These are phyloP conservation scores for Graptemys geographica DNA, from an alignment of 2,797 vertebrate genomes.

Conservation along the genomic window DNA sequence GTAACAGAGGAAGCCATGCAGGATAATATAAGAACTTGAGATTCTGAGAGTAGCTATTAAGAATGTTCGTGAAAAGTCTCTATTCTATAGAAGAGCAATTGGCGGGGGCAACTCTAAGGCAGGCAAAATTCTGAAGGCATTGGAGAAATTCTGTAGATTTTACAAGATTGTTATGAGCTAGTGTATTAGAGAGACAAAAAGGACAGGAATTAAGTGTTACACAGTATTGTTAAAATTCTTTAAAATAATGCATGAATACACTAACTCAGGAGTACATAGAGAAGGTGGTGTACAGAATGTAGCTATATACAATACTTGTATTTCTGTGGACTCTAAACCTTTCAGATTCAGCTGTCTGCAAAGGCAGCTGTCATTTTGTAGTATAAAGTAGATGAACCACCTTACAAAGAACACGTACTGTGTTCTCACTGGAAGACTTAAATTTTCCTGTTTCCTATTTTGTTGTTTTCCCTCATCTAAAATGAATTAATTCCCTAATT, in stretches of 20 bases:
- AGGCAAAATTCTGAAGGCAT: not conserved
- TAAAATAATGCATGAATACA: not conserved
- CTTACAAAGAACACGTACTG: not conserved
- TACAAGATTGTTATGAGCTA: not conserved
- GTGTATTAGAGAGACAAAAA: not conserved
- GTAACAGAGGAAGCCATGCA: not conserved
- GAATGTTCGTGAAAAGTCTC: not conserved
- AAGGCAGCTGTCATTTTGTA: not conserved
- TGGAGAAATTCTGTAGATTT: not conserved
- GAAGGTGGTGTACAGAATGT: not conserved
- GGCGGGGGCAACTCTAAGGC: accelerated
- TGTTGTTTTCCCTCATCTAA: not conserved
- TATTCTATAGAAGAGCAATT: not conserved
- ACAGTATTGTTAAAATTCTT: not conserved
- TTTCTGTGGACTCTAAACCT: accelerated
- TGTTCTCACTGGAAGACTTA: not conserved
- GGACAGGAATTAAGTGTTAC: not conserved
- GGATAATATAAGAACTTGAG: not conserved
- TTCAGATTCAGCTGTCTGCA: not conserved
- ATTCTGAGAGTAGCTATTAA: not conserved
- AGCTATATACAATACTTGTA: not conserved
- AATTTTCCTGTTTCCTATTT: not conserved
- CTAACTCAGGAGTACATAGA: not conserved
- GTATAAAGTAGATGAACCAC: accelerated
- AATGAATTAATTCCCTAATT: not conserved